Evolutionary conservation across 2,113 vertebrate genomes (phyloP).

Genomic region (Sula dactylatra): DNA sequence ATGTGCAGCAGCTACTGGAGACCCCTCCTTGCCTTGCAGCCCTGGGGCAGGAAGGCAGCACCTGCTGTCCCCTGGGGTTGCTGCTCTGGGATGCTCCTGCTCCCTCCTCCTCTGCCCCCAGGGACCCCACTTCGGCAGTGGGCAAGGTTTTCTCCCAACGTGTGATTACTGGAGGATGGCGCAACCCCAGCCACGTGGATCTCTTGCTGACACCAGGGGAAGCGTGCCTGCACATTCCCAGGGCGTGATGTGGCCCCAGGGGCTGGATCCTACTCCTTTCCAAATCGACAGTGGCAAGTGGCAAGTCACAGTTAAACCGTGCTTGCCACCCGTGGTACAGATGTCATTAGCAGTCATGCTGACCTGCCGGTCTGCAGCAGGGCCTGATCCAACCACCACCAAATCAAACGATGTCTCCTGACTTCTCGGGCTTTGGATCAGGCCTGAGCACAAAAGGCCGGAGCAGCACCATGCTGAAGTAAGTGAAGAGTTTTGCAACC

Average conservation of each 20-base stretch:
- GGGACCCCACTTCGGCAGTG: background rate
- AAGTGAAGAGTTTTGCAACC: background rate
- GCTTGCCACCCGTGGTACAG: background rate
- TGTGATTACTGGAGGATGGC: fast-evolving
- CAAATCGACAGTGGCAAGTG: background rate
- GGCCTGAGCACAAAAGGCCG: background rate
- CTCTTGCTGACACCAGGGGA: background rate
- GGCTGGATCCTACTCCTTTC: background rate
- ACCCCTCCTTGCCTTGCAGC: background rate
- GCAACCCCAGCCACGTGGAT: background rate
- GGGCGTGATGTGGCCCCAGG: background rate
- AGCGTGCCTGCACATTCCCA: background rate
- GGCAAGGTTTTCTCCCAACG: background rate
- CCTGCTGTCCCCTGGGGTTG: background rate
- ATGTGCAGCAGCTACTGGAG: background rate
- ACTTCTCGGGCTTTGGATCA: background rate
- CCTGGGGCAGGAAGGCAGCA: background rate
- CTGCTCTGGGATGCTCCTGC: background rate
- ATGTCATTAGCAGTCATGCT: background rate
- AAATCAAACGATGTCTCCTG: fast-evolving
- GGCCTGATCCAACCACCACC: background rate
- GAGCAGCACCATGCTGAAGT: background rate
- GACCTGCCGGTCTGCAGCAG: background rate
- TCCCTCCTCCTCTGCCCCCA: background rate
- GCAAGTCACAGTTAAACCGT: background rate